Evolutionary conservation across 1,140 invertebrate genomes (phyloP), one percentile per base, ranked within the genome.

Genomic region (Drosophila nigromelanica): DNA sequence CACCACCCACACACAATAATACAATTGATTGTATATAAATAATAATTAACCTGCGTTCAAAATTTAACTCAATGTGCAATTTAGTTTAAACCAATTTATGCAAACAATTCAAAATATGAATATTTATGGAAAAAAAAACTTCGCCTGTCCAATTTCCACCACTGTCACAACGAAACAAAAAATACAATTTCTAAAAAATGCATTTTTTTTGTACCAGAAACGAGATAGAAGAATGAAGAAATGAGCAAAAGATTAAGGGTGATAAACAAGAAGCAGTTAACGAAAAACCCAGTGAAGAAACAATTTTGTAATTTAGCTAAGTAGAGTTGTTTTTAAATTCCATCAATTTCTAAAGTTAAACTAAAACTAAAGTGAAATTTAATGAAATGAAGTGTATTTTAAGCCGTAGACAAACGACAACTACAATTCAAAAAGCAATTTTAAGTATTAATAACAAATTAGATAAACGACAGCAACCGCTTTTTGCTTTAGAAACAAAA

Each of bases 1-100:
- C 60, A 52, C 18, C 54, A 40, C 37, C 50, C 60, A 52, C 18
- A 27, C 66, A 72, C 59, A 73, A 66, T 67, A 61, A 79, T 82
- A 87, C 82, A 87, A 87, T 76, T 72, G 40, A 69, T 78, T 87
- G 79, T 89, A 89, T 87, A 60, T 82, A 87, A 82, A 89, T 89
- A 89, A 83, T 80, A 82, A 73, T 67, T 58, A 68, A 82, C 52
- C 76, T 89, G 66, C 83, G 73, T 89, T 89, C 83, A 83, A 89
- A 89, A 89, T 89, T 87, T 71, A 76, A 89, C 72, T 80, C 76
- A 89, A 89, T 89, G 83, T 89, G 83, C 83, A 89, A 89, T 89
- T 89, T 89, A 89, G 83, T 89, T 83, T 89, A 89, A 83, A 80
- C 63, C 64, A 55, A 52, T 60, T 62, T 73, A 51, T 69, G 40